These are phyloP conservation scores for Coremacera marginata DNA, from an alignment of 2,888 invertebrate species.

Conservation along the genomic window DNA sequence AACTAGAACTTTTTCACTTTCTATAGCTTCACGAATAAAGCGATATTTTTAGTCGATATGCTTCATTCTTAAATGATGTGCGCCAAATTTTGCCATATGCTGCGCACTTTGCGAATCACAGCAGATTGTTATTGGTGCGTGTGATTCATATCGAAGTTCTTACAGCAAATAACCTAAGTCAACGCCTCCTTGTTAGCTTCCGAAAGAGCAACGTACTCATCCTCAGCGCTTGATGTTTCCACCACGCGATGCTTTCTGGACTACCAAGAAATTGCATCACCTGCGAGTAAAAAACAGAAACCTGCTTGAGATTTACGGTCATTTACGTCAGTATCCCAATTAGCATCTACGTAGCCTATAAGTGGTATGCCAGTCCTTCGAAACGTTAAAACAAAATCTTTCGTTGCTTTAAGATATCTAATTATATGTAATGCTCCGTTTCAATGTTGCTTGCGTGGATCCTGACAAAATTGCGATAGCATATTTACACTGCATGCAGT, in stretches of 20 bases:
- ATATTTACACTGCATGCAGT: slow-evolving; percentile 6
- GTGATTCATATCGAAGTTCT: slow-evolving; percentile 14
- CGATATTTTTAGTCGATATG: slow-evolving; percentile 34
- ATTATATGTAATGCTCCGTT: neutral
- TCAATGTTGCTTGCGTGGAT: slow-evolving; percentile 12
- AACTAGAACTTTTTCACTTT: too few relatives aligned
- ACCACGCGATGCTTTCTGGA: slow-evolving; percentile 35
- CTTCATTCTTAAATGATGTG: slow-evolving; percentile 32
- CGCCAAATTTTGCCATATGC: slow-evolving; percentile 31
- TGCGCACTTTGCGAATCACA: slow-evolving; percentile 32
- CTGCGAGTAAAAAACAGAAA: too few relatives aligned
- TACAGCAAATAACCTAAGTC: slow-evolving; percentile 35
- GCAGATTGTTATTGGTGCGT: slow-evolving; percentile 12
- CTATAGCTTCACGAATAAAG: slow-evolving; percentile 27
- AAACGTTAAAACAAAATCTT: too few relatives aligned
- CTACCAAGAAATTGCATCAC: slow-evolving; percentile 27
- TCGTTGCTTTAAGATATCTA: slow-evolving; percentile 7
- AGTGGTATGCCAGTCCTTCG: slow-evolving; percentile 15
- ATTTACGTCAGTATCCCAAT: slow-evolving; percentile 42
- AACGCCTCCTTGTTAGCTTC: slow-evolving; percentile 40
- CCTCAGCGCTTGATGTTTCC: slow-evolving; percentile 43
- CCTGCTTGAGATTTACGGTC: slow-evolving; percentile 38
- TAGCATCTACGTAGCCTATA: slow-evolving; percentile 34
- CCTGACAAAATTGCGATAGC: too few relatives aligned
- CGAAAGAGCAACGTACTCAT: slow-evolving; percentile 37